Evolutionary conservation across 2,888 invertebrate genomes (phyloP).

Genomic region (Acleris holmiana): DNA sequence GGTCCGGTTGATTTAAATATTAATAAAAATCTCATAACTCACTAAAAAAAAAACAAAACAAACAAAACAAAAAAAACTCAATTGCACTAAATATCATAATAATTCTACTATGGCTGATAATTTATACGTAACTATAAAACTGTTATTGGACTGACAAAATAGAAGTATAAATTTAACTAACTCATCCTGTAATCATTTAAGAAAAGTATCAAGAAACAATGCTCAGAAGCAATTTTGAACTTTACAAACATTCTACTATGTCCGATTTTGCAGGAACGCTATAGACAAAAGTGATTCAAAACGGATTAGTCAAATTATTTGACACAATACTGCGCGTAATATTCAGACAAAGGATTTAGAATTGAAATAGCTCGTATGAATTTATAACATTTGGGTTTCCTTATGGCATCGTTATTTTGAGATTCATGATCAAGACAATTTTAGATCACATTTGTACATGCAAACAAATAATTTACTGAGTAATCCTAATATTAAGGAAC

Average conservation of each 20-base stretch:
- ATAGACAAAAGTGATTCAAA: neutral
- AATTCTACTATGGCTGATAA: neutral
- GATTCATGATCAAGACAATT: neutral
- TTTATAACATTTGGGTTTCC: neutral
- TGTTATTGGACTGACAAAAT: neutral
- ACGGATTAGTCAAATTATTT: too few relatives aligned
- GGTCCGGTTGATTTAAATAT: too few relatives aligned
- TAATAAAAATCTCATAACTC: too few relatives aligned
- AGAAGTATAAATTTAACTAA: neutral
- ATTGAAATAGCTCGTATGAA: neutral
- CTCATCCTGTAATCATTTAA: neutral
- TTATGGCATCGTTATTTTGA: neutral
- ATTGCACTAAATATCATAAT: too few relatives aligned
- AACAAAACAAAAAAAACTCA: too few relatives aligned
- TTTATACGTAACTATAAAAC: neutral
- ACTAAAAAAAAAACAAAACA: too few relatives aligned
- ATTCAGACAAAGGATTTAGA: slow-evolving; percentile 1
- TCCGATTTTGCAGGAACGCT: neutral
- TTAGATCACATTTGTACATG: too few relatives aligned
- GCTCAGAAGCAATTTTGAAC: neutral
- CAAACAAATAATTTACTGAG: too few relatives aligned
- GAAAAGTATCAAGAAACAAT: neutral
- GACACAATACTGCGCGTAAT: too few relatives aligned
- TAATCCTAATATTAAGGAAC: too few relatives aligned
- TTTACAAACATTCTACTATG: neutral